These are phyloP conservation scores for Drosophila niveifrons DNA, from an alignment of 2,888 invertebrate genomes.

Conservation along the genomic window DNA sequence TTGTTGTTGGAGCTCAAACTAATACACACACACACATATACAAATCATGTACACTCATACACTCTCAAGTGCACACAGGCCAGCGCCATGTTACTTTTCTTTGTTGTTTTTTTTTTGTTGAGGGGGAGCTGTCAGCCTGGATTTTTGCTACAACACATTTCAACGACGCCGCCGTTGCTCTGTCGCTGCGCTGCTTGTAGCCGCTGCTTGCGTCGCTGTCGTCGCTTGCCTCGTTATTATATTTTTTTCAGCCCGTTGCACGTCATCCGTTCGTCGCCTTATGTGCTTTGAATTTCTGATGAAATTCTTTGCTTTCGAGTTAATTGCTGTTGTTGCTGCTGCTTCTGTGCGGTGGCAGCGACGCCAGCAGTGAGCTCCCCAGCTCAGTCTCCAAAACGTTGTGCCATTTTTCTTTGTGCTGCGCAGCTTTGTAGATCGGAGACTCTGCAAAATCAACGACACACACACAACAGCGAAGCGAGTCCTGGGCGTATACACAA, in stretches of 20 bases:
- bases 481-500: slow-evolving; percentile 54
- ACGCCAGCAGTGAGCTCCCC: slow-evolving; percentile 36
- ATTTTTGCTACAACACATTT: slow-evolving; percentile 74
- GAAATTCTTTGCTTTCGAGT: slow-evolving; percentile 82
- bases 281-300: slow-evolving; percentile 81
- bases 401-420: slow-evolving; percentile 79
- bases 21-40: slow-evolving; percentile 26
- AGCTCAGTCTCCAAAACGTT: slow-evolving; percentile 56
- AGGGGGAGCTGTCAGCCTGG: slow-evolving; percentile 80
- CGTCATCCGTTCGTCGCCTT: slow-evolving; percentile 72
- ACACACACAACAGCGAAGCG: slow-evolving; percentile 42
- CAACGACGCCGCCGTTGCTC: slow-evolving; percentile 48
- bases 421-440: slow-evolving; percentile 70
- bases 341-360: slow-evolving; percentile 16
- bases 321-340: slow-evolving; percentile 66
- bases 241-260: slow-evolving; percentile 67
- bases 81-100: slow-evolving; percentile 79
- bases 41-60: slow-evolving; percentile 14
- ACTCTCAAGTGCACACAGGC: slow-evolving; percentile 32
- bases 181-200: slow-evolving; percentile 38
- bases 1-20: slow-evolving; percentile 45
- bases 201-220: slow-evolving; percentile 46
- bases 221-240: slow-evolving; percentile 52
- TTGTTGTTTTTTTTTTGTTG: slow-evolving; percentile 65
- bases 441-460: slow-evolving; percentile 45